Conservation (phyloP, 2,888 invertebrate genomes). For the Onchidella celtica region DNA sequence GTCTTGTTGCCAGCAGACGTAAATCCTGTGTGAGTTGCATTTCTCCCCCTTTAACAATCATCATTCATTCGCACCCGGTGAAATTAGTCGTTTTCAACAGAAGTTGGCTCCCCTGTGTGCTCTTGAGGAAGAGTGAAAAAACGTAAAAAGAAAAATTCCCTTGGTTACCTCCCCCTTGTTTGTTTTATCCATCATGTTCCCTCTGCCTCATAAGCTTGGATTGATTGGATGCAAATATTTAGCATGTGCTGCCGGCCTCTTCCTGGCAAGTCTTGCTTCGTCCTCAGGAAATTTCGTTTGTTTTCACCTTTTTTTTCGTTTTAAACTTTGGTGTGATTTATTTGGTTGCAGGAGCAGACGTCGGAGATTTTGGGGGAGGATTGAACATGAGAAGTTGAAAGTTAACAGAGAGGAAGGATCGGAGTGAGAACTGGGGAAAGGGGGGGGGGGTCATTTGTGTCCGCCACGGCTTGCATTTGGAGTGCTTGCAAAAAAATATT, state of each 20-base stretch:
- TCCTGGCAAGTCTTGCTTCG: neutral
- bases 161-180: neutral
- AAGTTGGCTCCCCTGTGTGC: neutral
- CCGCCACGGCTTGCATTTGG: too few species aligned
- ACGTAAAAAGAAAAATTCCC: neutral
- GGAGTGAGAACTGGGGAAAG: neutral
- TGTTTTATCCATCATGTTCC: conserved; percentile 11
- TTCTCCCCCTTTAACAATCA: neutral
- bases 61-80: neutral
- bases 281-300: neutral
- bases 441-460: too few species aligned
- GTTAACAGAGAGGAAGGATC: neutral
- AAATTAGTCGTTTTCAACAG: conserved; percentile 1
- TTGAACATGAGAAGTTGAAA: neutral
- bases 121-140: neutral
- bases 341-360: conserved; percentile 1
- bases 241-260: neutral
- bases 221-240: conserved; percentile 11
- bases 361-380: neutral
- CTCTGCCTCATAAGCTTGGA: conserved; percentile 1
- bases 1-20: neutral
- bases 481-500: too few species aligned
- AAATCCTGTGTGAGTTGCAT: neutral
- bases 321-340: neutral
- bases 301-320: neutral